phyloP scores from a whole-genome alignment of 1,140 invertebrate genomes.

The Drosophila subpulchrella region DNA sequence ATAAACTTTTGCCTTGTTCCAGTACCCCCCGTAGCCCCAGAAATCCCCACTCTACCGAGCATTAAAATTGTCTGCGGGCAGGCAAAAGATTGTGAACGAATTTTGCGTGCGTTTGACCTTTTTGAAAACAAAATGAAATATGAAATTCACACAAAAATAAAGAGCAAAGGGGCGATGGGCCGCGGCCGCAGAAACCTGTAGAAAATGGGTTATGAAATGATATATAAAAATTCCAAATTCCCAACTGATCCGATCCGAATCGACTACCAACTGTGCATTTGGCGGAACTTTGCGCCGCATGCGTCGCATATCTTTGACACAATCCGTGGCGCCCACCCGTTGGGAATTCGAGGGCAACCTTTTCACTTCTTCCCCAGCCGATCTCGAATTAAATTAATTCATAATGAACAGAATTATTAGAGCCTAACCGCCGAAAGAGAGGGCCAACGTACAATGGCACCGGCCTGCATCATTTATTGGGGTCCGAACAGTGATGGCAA shows the following conservation, averaged over 20 bases:
- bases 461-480: conserved; percentile 28
- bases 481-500: conserved; percentile 33
- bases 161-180: conserved; percentile 32
- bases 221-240: conserved; percentile 58
- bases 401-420: conserved; percentile 80
- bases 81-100: conserved; percentile 55
- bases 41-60: neutral
- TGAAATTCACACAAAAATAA: conserved; percentile 49
- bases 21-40: neutral
- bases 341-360: conserved; percentile 75
- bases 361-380: conserved; percentile 51
- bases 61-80: conserved; percentile 45
- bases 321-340: conserved; percentile 80
- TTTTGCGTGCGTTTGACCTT: conserved; percentile 77
- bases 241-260: conserved; percentile 24
- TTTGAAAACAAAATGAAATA: conserved; percentile 48
- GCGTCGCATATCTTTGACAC: conserved; percentile 81
- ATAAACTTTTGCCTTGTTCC: conserved; percentile 67
- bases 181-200: conserved; percentile 41
- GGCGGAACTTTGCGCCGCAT: conserved; percentile 79
- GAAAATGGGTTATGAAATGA: conserved; percentile 60
- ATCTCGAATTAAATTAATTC: conserved; percentile 78
- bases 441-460: conserved; percentile 18
- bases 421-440: conserved; percentile 48
- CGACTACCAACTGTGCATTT: conserved; percentile 81